Base-by-base conservation (phyloP, 1,140 invertebrate genomes). In the Drosophila grimshawi region DNA sequence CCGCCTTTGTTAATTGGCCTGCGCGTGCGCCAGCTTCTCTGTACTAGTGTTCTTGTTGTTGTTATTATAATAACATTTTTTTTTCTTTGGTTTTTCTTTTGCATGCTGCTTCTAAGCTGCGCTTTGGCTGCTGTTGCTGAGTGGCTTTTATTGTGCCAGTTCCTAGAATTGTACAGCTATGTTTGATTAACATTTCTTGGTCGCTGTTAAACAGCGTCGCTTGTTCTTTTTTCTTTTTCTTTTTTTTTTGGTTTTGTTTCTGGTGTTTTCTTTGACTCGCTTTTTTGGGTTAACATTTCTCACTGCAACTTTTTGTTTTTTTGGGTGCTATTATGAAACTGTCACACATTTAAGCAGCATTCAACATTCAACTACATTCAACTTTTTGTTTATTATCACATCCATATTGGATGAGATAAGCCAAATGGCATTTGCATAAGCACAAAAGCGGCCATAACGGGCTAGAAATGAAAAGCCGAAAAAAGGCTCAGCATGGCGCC, bases 151-250 rank as follows among this genome's bases (percentile, higher is more conserved):
- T 85, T 88, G 85, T 88, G 69, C 80, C 67, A 88, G 77, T 89
- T 88, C 85, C 83, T 57, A 66, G 83, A 88, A 89, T 89, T 83
- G 73, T 86, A 88, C 83, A 88, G 83, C 83, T 88, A 88, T 78
- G 73, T 88, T 88, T 88, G 85, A 89, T 86, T 88, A 86, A 80
- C 85, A 86, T 86, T 86, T 77, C 61, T 62, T 46, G 45, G 63
- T 3, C 37, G 51, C 70, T 60, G 46, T 63, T 63, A 62, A 66
- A 30, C 19, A 46, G 19, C 19, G 19, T 19, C 19, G 19, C 19
- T 19, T 19, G 19, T 19, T 19, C 19, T 19, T 66, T 32, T 32
- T 43, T 48, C n/a, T 30, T 39, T 39, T 55, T 48, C 4, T 39
- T 11, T 29, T 43, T 46, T 39, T 19, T 19, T 19, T 19, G 19